Evolutionary conservation across 2,797 vertebrate species (phyloP), one percentile per base, ranked within the genome.

Genomic region (Sphenodon punctatus): DNA sequence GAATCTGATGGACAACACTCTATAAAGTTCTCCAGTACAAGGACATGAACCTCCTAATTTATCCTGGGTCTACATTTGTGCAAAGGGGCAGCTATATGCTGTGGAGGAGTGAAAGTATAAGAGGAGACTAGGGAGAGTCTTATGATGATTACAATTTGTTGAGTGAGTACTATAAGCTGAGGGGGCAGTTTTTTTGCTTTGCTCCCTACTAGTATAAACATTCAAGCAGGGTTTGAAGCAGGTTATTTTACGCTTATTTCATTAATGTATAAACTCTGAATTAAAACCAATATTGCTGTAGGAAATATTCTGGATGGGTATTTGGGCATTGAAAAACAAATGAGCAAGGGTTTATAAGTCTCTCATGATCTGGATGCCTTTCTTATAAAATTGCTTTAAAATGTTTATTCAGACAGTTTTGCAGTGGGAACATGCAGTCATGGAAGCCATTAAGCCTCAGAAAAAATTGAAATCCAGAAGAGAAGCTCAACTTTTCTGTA

Each of bases 401-500:
- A 46, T 91, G 78, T 72, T 11, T 15, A 92, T 95, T 75, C 82
- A 99, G 98, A 97, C 98, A 30, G 94, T 99, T 83, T 95, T 97
- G 78, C 97, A 98, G 67, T 99, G 98, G 99, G 97, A 99, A 70
- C 96, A 95, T 10, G 95, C 92, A 70, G 92, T 94, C 39, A 86
- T 92, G 56, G 96, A 97, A 88, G 91, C 96, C 78, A 88, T 92
- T 32, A 97, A 96, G 80, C 94, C 92, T 74, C 95, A 94, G 87
- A 96, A 96, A 89, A 84, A 94, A 3, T 55, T 91, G 12, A 96
- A 94, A 74, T 95, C 97, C 73, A 96, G 94, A 88, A 95, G 92
- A 42, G 96, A 97, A 68, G 94, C 97, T 22, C 95, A 96, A 67
- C 95, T 42, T 64, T 99, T 99, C 93, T 99, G 98, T 99, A 93